phyloP scores from a whole-genome alignment of 2,113 vertebrate genomes.

The Leucoraja erinaceus region DNA sequence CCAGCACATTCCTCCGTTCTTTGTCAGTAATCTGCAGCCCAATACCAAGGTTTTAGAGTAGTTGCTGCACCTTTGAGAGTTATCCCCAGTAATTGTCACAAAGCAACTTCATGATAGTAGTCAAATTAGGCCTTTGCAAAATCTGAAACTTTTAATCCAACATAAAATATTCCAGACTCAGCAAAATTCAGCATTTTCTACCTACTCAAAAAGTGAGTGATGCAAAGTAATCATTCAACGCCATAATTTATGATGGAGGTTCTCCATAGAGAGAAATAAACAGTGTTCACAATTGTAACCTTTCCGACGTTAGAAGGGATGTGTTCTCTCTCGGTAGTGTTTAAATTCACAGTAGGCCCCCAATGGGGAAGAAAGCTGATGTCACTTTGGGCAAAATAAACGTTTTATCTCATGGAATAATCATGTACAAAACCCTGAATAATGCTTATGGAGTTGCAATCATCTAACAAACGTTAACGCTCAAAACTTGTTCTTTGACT shows the following conservation, averaged over 20 bases:
- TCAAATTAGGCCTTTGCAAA: not conserved
- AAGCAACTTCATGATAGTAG: not conserved
- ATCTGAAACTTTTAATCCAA: not conserved
- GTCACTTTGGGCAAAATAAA: not conserved
- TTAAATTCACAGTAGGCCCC: not conserved
- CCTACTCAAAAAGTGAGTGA: not conserved
- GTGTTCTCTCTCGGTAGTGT: not conserved
- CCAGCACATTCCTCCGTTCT: not conserved
- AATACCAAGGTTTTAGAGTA: not conserved
- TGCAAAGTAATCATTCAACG: not conserved
- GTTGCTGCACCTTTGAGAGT: not conserved
- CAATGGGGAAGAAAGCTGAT: not conserved
- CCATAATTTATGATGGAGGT: not conserved
- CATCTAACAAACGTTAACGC: not conserved
- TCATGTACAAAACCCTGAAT: not conserved
- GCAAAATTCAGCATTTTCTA: not conserved
- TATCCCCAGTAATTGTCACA: not conserved
- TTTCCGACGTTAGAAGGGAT: not conserved
- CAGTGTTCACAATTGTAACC: not conserved
- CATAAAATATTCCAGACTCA: not conserved
- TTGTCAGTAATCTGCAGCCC: not conserved
- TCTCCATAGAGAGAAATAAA: not conserved
- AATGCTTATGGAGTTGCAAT: not conserved
- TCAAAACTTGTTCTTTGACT: not conserved
- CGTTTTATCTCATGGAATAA: not conserved